These are phyloP conservation scores for Nemotelus nigrinus DNA, from an alignment of 2,888 invertebrate genomes.

Conservation along the genomic window DNA sequence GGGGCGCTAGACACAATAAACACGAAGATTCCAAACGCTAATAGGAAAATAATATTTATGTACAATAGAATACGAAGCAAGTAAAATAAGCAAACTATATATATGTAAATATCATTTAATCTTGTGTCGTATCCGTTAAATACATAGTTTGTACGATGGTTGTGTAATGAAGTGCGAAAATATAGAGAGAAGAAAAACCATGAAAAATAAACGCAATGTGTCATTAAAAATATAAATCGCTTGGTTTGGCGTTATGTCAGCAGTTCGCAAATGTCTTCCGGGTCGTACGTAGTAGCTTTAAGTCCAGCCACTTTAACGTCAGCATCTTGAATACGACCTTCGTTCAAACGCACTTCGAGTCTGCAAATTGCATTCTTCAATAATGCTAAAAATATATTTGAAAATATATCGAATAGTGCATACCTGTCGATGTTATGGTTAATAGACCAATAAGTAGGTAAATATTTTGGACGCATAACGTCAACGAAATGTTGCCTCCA, in stretches of 20 bases:
- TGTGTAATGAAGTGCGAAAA: neutral
- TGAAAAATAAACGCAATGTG: constrained; percentile 17
- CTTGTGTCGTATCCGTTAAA: neutral
- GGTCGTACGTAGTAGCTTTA: neutral
- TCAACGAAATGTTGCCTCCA: constrained; percentile 82
- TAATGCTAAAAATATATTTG: neutral
- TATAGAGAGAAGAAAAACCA: neutral
- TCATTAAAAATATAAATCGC: neutral
- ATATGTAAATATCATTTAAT: constrained; percentile 27
- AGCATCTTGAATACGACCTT: constrained; percentile 66
- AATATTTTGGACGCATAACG: constrained; percentile 75
- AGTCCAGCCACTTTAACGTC: constrained; percentile 62
- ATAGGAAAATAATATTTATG: constrained; percentile 16
- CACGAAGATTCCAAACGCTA: neutral
- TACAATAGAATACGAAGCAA: constrained; percentile 1
- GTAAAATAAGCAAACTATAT: neutral
- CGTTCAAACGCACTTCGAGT: constrained; percentile 66
- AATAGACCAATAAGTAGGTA: constrained; percentile 82
- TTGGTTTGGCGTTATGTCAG: too few species aligned
- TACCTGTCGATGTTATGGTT: constrained; percentile 75
- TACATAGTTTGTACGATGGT: constrained; percentile 17
- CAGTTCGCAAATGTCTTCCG: neutral
- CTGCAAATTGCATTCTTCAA: constrained; percentile 58
- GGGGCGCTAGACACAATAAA: too few species aligned
- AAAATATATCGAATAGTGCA: constrained; percentile 47